Evolutionary conservation across 1,140 invertebrate species (phyloP), one percentile per base, ranked within the genome.

Genomic region (Heliconius himera): DNA sequence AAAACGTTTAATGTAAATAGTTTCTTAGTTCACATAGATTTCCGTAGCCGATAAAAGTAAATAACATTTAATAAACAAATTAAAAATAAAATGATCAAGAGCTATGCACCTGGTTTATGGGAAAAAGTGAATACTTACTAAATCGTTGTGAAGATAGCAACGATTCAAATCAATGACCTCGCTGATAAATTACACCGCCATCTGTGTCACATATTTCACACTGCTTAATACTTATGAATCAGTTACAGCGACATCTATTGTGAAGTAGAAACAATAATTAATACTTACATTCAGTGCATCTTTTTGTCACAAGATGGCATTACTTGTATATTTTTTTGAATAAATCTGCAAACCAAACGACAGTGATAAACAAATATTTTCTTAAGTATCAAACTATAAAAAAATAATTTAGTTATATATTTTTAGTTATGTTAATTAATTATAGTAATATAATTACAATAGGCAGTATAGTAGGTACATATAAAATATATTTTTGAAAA

Each of bases 111-210:
- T 77, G 77, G 54, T 76, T 74, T 72, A 70, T 81, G 75, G 76
- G 76, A 84, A 84, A 87, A 87, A 79, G 78, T 56, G 81, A 83
- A 85, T 81, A 83, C 76, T 60, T 66, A 83, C 71, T 78, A 54
- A 82, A 81, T 77, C 73, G 78, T 73, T 80, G 49, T 81, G 84
- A 86, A 85, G 56, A 54, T 83, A 84, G 81, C 73, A 36, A 72
- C 77, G 22, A 75, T 74, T 80, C 26, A 71, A 81, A 81, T 80
- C 85, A 83, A 82, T 86, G 83, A 87, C 84, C 83, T 84, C 51
- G 70, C 13, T 41, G 36, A 81, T 77, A 73, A 73, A 38, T 81
- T 5, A 66, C 22, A 85, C 66, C 78, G 80, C 76, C 83, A 84
- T 84, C 85, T 88, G 76, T 79, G 22, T 29, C 26, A 60, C 60